Evolutionary conservation across 2,797 vertebrate species (phyloP).

Genomic region (Sciaenops ocellatus): DNA sequence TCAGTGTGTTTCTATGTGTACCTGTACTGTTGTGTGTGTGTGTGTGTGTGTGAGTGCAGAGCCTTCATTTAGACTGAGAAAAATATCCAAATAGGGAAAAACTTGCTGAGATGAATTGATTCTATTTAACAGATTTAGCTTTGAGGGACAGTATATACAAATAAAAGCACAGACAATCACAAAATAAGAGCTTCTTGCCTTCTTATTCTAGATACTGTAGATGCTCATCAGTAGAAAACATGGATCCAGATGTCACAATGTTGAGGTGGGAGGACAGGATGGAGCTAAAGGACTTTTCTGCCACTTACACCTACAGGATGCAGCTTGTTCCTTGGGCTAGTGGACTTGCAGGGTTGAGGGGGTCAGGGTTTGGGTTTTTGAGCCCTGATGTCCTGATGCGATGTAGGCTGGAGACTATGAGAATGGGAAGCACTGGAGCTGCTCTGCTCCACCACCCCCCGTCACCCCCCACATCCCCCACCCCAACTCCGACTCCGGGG

Average conservation of each 20-base stretch:
- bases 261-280: neutral
- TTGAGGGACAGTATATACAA: neutral
- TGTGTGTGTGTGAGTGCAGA: neutral
- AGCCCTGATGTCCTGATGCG: constrained; percentile 42
- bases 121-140: neutral
- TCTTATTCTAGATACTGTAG: neutral
- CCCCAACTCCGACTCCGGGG: constrained; percentile 24
- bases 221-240: constrained; percentile 14
- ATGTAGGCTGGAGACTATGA: constrained; percentile 56
- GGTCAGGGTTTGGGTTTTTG: constrained; percentile 17
- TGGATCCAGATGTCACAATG: constrained; percentile 15
- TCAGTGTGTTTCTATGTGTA: constrained; percentile 4
- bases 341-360: neutral
- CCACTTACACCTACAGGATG: neutral
- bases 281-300: neutral
- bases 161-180: neutral
- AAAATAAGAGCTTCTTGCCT: neutral
- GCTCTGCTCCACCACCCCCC: constrained; percentile 25
- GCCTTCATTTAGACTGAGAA: constrained; percentile 2
- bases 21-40: neutral
- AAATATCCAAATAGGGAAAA: neutral
- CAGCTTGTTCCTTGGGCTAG: constrained; percentile 6
- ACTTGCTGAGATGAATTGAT: neutral
- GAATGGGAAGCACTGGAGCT: constrained; percentile 53
- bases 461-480: neutral